Evolutionary conservation across 2,113 vertebrate species (phyloP).

Genomic region (Amphiprion ocellaris): DNA sequence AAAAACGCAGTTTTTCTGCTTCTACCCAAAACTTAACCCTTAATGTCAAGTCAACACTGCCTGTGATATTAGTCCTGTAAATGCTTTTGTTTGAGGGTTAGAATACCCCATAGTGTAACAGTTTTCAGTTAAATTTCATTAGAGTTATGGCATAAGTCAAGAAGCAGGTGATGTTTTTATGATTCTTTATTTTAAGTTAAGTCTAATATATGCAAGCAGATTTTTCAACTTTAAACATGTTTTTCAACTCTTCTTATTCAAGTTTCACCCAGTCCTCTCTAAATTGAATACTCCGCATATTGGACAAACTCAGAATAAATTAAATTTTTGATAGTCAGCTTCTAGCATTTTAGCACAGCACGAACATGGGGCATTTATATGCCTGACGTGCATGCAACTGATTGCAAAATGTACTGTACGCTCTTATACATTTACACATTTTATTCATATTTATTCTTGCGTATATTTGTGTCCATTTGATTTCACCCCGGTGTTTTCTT

Average conservation of each 20-base stretch:
- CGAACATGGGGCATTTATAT: too few species aligned
- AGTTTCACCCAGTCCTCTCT: too few species aligned
- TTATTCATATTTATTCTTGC: neutral
- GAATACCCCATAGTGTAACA: neutral
- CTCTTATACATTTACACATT: neutral
- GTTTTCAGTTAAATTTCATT: neutral
- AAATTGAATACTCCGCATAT: too few species aligned
- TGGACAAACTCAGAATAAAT: too few species aligned
- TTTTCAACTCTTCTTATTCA: neutral
- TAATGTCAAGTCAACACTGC: neutral
- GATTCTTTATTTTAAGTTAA: neutral
- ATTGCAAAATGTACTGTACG: neutral
- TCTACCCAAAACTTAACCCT: conserved; percentile 7
- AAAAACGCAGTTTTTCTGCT: neutral
- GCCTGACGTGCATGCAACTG: too few species aligned
- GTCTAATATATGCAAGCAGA: neutral
- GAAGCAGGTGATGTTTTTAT: neutral
- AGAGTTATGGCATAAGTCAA: neutral
- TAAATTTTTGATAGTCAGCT: too few species aligned
- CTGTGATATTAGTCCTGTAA: neutral
- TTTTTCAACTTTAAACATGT: neutral
- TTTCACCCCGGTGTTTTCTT: conserved; percentile 5
- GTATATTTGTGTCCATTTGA: conserved; percentile 27
- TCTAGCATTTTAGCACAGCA: too few species aligned
- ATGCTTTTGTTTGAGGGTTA: neutral